Evolutionary conservation across 2,888 invertebrate genomes (phyloP).

Genomic region (Cheiracanthium punctorium): DNA sequence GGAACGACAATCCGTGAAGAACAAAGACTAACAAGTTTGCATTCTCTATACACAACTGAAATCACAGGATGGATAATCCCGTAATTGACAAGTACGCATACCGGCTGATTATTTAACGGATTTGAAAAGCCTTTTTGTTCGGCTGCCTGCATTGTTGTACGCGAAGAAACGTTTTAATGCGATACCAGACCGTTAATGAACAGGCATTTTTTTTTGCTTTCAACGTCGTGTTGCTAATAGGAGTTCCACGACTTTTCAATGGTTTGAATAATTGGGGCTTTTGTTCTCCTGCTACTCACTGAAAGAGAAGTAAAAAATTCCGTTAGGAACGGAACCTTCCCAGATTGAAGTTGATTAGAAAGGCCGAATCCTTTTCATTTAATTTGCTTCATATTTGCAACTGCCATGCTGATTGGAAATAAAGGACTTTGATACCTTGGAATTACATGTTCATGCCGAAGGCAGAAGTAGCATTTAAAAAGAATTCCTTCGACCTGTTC

Average conservation of each 20-base stretch:
- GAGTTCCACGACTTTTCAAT: not conserved
- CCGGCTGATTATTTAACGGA: not conserved
- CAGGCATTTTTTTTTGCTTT: not conserved
- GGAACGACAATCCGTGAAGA: no score
- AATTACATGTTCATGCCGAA: no score
- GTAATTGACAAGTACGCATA: not conserved
- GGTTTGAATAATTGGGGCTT: constrained; percentile 1
- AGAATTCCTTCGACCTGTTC: no score
- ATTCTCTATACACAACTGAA: not conserved
- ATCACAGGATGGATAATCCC: not conserved
- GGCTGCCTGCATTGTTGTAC: not conserved
- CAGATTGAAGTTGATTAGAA: not conserved
- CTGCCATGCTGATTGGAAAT: no score
- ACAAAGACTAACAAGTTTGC: not conserved
- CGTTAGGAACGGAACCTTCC: not conserved
- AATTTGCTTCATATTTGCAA: no score
- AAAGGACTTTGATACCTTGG: no score
- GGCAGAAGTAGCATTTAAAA: no score
- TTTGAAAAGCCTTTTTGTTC: not conserved
- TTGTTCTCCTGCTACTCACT: not conserved
- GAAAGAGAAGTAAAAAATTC: no score
- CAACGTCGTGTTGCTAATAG: not conserved
- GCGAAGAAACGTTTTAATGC: not conserved
- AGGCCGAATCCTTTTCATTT: not conserved
- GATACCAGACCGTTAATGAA: constrained; percentile 1